Conservation (phyloP, 2,797 vertebrate species). For the Phalanger gymnotis region DNA sequence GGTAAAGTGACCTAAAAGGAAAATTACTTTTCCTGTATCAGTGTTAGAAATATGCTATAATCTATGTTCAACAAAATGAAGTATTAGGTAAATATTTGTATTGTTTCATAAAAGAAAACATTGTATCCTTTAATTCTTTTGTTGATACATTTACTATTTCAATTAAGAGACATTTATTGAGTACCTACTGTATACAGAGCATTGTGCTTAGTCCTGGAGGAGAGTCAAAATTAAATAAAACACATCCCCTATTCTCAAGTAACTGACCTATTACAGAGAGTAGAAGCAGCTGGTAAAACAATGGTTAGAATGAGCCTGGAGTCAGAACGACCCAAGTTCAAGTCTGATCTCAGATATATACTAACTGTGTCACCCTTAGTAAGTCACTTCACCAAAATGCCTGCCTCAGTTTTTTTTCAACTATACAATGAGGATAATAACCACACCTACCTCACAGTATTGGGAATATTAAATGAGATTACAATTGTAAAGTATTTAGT, state of each 20-base stretch:
- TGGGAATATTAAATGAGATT: not conserved
- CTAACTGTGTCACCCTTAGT: not conserved
- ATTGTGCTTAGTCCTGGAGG: not conserved
- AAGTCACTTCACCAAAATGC: not conserved
- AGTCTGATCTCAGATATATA: not conserved
- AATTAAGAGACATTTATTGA: not conserved
- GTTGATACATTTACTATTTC: not conserved
- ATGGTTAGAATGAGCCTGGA: not conserved
- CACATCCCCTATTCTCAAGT: constrained; percentile 3
- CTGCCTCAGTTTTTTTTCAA: not conserved
- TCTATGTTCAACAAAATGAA: not conserved
- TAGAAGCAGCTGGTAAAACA: not conserved
- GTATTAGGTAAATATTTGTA: not conserved
- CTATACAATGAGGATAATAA: not conserved
- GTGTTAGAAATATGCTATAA: not conserved
- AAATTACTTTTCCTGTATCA: constrained; percentile 2
- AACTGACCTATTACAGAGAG: not conserved
- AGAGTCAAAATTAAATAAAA: not conserved
- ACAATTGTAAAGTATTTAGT: not conserved
- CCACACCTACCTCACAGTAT: not conserved
- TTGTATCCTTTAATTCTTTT: not conserved
- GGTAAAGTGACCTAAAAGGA: constrained; percentile 30
- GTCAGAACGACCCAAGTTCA: constrained; percentile 4
- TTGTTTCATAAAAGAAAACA: not conserved
- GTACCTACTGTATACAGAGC: not conserved